phyloP scores from a whole-genome alignment of 2,797 vertebrate species.

The Adrianichthys oophorus region DNA sequence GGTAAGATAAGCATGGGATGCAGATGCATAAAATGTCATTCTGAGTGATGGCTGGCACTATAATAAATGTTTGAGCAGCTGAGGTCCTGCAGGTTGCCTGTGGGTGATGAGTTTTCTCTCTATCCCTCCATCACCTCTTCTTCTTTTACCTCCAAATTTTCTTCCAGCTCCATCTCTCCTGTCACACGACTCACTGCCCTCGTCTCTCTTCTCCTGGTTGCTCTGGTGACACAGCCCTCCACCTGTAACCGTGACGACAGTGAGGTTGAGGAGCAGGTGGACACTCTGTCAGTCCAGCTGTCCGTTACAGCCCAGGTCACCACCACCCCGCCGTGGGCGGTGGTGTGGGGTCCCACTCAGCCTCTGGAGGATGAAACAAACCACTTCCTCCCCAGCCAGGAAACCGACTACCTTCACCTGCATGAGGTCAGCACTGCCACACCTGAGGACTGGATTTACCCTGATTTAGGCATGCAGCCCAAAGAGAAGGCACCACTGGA shows the following conservation, averaged over 20 bases:
- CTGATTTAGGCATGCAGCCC: slow-evolving; percentile 57
- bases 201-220: slow-evolving; percentile 73
- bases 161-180: slow-evolving; percentile 80
- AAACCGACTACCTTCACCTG: slow-evolving; percentile 61
- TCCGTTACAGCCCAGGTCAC: slow-evolving; percentile 78
- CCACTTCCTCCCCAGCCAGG: slow-evolving; percentile 77
- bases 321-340: slow-evolving; percentile 81
- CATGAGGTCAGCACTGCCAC: slow-evolving; percentile 51
- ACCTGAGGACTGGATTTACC: slow-evolving; percentile 63
- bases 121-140: slow-evolving; percentile 33
- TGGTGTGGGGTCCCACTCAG: slow-evolving; percentile 83
- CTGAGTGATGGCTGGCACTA: slow-evolving; percentile 52
- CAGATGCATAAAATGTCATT: slow-evolving; percentile 58
- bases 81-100: slow-evolving; percentile 53
- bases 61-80: slow-evolving; percentile 58
- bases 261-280: slow-evolving; percentile 67
- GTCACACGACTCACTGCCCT: slow-evolving; percentile 75
- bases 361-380: slow-evolving; percentile 80
- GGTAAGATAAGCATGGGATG: slow-evolving; percentile 71
- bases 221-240: slow-evolving; percentile 65
- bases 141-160: slow-evolving; percentile 43
- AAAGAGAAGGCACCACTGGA: slow-evolving; percentile 55
- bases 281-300: slow-evolving; percentile 67
- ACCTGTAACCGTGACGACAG: slow-evolving; percentile 73
- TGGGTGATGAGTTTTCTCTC: slow-evolving; percentile 45